Evolutionary conservation across 2,888 invertebrate genomes (phyloP).

Genomic region (Prenolepis imparis): DNA sequence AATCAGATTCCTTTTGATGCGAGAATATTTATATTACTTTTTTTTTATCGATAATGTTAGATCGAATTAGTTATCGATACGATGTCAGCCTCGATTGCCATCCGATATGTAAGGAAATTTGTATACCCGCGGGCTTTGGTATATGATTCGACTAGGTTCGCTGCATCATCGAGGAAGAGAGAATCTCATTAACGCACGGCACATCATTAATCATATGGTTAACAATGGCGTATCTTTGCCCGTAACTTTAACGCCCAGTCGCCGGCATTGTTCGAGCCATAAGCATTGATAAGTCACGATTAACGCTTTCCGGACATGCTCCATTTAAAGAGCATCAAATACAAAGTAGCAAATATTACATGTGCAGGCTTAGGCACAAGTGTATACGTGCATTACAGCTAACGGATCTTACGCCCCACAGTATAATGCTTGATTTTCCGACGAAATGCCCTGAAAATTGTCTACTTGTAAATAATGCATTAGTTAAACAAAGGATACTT

Average conservation of each 20-base stretch:
- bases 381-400: not conserved
- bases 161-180: slow-evolving; percentile 63
- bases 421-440: not conserved
- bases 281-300: slow-evolving; percentile 48
- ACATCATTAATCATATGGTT: slow-evolving; percentile 75
- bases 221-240: slow-evolving; percentile 70
- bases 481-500: not conserved
- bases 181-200: slow-evolving; percentile 66
- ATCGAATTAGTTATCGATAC: not conserved
- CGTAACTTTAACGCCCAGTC: slow-evolving; percentile 50
- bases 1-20: not conserved
- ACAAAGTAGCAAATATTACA: not conserved
- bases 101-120: slow-evolving; percentile 42
- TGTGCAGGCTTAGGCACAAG: not conserved
- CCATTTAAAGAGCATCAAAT: not conserved
- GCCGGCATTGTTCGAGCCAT: slow-evolving; percentile 51
- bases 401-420: not conserved
- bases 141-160: slow-evolving; percentile 51
- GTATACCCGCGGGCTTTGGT: slow-evolving; percentile 19
- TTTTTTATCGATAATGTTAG: not conserved
- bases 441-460: not conserved
- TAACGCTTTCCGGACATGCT: slow-evolving; percentile 53
- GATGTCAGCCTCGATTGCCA: not conserved
- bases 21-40: not conserved
- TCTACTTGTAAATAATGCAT: not conserved